phyloP scores from a whole-genome alignment of 1,140 invertebrate genomes.

The Spodoptera frugiperda region DNA sequence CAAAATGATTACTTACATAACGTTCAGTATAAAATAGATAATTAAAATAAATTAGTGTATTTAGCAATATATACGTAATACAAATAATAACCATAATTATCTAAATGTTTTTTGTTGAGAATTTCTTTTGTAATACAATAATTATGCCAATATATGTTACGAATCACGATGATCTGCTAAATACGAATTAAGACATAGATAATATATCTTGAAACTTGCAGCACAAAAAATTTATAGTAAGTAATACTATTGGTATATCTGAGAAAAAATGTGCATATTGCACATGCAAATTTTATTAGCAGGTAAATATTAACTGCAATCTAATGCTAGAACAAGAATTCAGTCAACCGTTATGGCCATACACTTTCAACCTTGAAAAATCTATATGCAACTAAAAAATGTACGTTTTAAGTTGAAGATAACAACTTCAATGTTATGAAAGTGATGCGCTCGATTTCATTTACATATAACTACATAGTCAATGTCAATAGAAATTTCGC shows the following conservation, averaged over 20 bases:
- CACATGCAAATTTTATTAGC: too few species aligned
- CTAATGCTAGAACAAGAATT: too few species aligned
- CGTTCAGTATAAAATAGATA: neutral
- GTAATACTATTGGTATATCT: too few species aligned
- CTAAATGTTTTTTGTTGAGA: slow-evolving; percentile 6
- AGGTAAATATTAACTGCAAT: too few species aligned
- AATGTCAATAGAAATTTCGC: slow-evolving; percentile 59
- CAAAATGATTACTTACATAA: neutral
- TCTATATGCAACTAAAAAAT: neutral
- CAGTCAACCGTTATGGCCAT: too few species aligned
- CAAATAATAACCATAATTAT: slow-evolving; percentile 17
- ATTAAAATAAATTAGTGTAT: slow-evolving; percentile 14
- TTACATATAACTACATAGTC: slow-evolving; percentile 31
- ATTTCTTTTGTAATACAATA: neutral
- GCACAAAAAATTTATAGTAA: too few species aligned
- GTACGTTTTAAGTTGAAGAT: neutral
- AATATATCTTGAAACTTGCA: too few species aligned
- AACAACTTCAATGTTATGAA: slow-evolving; percentile 30
- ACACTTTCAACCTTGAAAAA: slow-evolving; percentile 5
- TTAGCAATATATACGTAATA: neutral
- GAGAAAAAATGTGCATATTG: neutral
- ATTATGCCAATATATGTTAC: neutral
- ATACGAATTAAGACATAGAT: too few species aligned
- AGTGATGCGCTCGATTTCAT: slow-evolving; percentile 39
- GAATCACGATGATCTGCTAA: too few species aligned